phyloP scores from a whole-genome alignment of 2,888 invertebrate species.

The Tuta absoluta region DNA sequence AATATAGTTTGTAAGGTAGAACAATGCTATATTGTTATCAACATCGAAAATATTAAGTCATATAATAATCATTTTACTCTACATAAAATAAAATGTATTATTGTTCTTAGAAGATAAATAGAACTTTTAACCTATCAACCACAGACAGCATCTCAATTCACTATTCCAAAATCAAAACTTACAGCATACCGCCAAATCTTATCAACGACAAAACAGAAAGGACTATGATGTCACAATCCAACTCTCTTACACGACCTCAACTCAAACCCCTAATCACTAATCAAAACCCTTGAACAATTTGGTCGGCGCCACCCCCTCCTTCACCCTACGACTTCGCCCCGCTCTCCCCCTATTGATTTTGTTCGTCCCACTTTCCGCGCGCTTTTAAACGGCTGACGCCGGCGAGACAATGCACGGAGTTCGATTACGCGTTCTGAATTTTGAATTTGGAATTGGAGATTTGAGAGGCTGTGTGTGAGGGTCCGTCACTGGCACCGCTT shows the following conservation, averaged over 20 bases:
- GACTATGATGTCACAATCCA: no score
- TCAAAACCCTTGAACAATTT: conserved; percentile 13
- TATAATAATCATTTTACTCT: no score
- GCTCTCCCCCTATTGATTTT: conserved; percentile 67
- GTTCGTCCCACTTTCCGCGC: conserved; percentile 59
- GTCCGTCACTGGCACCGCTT: no score
- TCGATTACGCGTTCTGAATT: no score
- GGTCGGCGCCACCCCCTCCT: background rate
- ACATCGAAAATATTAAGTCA: no score
- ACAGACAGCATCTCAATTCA: background rate
- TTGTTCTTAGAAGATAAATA: background rate
- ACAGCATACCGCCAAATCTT: no score
- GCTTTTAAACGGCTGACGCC: conserved; percentile 57
- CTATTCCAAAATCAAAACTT: conserved; percentile 6
- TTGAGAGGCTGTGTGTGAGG: no score
- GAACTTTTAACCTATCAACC: background rate
- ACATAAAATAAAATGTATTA: no score
- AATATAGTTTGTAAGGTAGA: no score
- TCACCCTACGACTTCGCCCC: conserved; percentile 26
- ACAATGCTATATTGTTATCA: no score
- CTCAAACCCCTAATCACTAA: conserved; percentile 7
- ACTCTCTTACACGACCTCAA: background rate
- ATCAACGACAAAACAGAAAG: no score
- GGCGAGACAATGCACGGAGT: conserved; percentile 55
- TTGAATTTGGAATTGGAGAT: no score